These are phyloP conservation scores for Macroramphosus scolopax DNA, from an alignment of 2,797 vertebrate species.

Conservation along the genomic window DNA sequence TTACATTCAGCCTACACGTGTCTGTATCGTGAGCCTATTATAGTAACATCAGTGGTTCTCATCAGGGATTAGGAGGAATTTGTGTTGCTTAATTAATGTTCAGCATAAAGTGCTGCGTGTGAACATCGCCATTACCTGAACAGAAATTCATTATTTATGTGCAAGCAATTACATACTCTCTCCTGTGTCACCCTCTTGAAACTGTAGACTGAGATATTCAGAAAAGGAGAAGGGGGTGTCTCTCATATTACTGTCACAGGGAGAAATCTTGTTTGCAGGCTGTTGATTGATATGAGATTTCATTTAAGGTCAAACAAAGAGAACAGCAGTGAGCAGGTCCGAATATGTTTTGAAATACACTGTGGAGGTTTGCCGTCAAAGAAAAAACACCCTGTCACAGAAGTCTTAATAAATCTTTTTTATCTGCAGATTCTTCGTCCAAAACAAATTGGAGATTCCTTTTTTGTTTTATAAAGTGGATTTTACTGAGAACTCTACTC, in stretches of 20 bases:
- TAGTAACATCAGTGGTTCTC: constrained; percentile 48
- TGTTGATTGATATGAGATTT: constrained; percentile 64
- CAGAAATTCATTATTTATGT: constrained; percentile 75
- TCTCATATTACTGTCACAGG: constrained; percentile 65
- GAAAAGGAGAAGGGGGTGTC: constrained; percentile 61
- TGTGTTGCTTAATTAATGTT: constrained; percentile 78
- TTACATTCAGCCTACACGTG: constrained; percentile 6
- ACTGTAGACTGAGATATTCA: constrained; percentile 74
- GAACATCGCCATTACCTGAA: constrained; percentile 70
- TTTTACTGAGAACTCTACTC: not conserved
- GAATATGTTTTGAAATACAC: not conserved
- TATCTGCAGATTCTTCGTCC: not conserved
- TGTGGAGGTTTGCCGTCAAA: no score
- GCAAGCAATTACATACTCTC: constrained; percentile 75
- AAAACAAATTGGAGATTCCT: not conserved
- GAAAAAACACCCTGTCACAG: no score
- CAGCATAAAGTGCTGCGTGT: constrained; percentile 69
- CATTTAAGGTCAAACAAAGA: constrained; percentile 27
- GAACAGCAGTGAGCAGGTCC: not conserved
- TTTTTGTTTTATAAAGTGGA: not conserved
- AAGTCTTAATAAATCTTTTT: not conserved
- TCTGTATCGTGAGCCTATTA: constrained; percentile 20
- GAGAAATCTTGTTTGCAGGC: constrained; percentile 71
- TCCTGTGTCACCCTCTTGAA: constrained; percentile 67
- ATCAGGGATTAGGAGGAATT: constrained; percentile 66